phyloP scores from a whole-genome alignment of 2,888 invertebrate genomes.

The Brenthis daphne region DNA sequence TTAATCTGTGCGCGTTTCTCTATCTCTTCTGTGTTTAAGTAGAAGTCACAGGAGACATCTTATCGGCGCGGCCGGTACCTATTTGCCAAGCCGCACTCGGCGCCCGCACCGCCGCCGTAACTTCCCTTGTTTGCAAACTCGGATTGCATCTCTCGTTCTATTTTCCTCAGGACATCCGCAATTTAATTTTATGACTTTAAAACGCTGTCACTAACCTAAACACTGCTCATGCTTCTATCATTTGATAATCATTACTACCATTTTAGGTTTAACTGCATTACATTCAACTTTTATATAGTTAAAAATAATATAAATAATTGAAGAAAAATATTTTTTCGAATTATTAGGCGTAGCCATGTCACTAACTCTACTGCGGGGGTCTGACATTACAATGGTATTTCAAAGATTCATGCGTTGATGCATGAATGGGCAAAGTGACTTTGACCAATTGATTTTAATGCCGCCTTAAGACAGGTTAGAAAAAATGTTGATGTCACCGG shows the following conservation, averaged over 20 bases:
- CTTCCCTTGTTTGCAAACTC: conserved; percentile 81
- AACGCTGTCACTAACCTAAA: conserved; percentile 64
- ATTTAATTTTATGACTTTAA: conserved; percentile 80
- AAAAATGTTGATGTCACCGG: conserved; percentile 24
- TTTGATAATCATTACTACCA: conserved; percentile 6
- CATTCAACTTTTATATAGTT: background rate
- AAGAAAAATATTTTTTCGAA: conserved; percentile 47
- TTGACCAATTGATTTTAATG: conserved; percentile 78
- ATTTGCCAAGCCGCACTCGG: conserved; percentile 67
- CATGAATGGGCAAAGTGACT: conserved; percentile 66
- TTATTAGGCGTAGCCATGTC: conserved; percentile 56
- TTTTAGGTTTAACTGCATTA: background rate
- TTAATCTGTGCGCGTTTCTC: conserved; percentile 76
- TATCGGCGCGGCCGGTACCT: conserved; percentile 73
- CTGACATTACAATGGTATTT: conserved; percentile 63
- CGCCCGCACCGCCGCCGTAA: conserved; percentile 63
- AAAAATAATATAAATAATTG: conserved; percentile 38
- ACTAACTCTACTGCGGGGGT: conserved; percentile 68
- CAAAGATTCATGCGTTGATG: conserved; percentile 42
- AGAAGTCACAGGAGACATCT: conserved; percentile 76
- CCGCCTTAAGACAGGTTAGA: conserved; percentile 54
- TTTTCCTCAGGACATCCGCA: conserved; percentile 76
- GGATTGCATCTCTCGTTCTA: conserved; percentile 79
- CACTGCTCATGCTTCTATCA: conserved; percentile 52
- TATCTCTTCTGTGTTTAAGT: conserved; percentile 70